phyloP scores from a whole-genome alignment of 2,113 vertebrate species.

The Takifugu flavidus region DNA sequence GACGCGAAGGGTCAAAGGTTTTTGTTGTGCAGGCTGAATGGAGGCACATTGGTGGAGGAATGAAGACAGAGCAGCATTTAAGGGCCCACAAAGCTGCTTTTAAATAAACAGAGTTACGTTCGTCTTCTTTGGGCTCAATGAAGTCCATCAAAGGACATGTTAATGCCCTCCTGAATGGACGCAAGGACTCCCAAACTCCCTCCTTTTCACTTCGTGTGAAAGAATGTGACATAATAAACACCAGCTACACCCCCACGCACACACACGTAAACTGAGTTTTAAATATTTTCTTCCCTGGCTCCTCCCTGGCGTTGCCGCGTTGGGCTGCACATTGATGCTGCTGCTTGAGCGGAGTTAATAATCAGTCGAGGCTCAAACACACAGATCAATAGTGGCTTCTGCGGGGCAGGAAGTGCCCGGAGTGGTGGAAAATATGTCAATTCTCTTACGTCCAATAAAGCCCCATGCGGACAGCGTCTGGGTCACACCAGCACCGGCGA shows the following conservation, averaged over 20 bases:
- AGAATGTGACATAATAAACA: slow-evolving; percentile 72
- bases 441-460: slow-evolving; percentile 8
- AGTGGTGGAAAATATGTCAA: slow-evolving; percentile 23
- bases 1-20: slow-evolving; percentile 74
- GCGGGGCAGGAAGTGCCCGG: slow-evolving; percentile 19
- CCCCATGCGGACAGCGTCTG: slow-evolving; percentile 4
- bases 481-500: background rate
- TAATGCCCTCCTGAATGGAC: slow-evolving; percentile 69
- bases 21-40: slow-evolving; percentile 69
- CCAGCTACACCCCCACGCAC: slow-evolving; percentile 18
- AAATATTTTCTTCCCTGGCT: slow-evolving; percentile 60
- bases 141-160: slow-evolving; percentile 75
- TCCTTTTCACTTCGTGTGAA: slow-evolving; percentile 71
- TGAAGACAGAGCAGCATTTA: slow-evolving; percentile 72
- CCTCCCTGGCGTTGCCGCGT: slow-evolving; percentile 42
- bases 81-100: slow-evolving; percentile 71
- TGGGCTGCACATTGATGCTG: slow-evolving; percentile 22
- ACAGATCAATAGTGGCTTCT: slow-evolving; percentile 45
- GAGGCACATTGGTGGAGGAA: slow-evolving; percentile 56
- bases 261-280: slow-evolving; percentile 57
- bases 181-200: slow-evolving; percentile 59
- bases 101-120: slow-evolving; percentile 75
- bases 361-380: slow-evolving; percentile 12
- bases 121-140: slow-evolving; percentile 70
- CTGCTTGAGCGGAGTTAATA: slow-evolving; percentile 41